Conservation (phyloP, 2,113 vertebrate genomes). For the Phaethon lepturus region DNA sequence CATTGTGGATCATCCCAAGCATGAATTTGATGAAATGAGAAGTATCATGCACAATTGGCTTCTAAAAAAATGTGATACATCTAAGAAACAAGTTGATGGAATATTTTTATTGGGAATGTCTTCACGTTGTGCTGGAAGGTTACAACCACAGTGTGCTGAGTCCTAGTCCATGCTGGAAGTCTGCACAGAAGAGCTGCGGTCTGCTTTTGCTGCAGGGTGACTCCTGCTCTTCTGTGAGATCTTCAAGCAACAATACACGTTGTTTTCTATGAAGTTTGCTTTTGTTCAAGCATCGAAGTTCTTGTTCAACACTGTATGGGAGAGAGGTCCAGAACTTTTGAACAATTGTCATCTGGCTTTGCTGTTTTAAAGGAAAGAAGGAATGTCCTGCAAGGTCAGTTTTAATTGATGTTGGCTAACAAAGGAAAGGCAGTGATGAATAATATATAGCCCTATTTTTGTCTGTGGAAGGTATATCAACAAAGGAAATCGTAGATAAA, state of each 20-base stretch:
- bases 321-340: background rate
- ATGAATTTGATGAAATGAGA: background rate
- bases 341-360: background rate
- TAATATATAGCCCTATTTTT: conserved; percentile 1
- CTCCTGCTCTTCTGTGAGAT: background rate
- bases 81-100: background rate
- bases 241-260: background rate
- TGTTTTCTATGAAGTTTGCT: background rate
- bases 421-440: background rate
- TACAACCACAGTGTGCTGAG: background rate
- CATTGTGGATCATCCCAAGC: background rate
- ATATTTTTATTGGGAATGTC: background rate
- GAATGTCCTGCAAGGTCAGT: background rate
- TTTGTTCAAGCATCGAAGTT: background rate
- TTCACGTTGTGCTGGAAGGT: background rate
- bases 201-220: background rate
- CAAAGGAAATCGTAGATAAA: background rate
- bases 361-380: background rate
- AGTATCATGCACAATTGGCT: background rate
- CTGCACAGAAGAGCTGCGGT: background rate
- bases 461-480: background rate
- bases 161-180: background rate
- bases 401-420: background rate
- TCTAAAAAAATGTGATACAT: background rate
- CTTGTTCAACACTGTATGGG: background rate